Conservation (phyloP, 2,888 invertebrate genomes). For the Cosmorhoe ocellata region DNA sequence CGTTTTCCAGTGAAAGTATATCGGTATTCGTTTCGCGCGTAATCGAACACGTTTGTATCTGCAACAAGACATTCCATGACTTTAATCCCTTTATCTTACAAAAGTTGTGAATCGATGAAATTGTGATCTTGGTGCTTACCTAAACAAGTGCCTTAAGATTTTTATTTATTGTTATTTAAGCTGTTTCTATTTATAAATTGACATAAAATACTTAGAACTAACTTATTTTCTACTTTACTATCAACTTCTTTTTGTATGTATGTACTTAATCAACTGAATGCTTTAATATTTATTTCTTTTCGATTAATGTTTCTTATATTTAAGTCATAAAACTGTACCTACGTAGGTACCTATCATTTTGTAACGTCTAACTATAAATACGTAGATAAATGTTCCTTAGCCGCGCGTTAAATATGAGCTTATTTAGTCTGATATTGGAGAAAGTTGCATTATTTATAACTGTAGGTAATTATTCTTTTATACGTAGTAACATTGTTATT, state of each 20-base stretch:
- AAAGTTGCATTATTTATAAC: constrained; percentile 24
- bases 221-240: constrained; percentile 60
- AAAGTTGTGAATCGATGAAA: constrained; percentile 63
- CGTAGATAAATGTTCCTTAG: constrained; percentile 37
- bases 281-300: constrained; percentile 59
- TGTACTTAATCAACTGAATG: constrained; percentile 36
- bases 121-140: constrained; percentile 80
- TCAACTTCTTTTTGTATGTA: constrained; percentile 38
- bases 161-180: constrained; percentile 80
- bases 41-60: constrained; percentile 39
- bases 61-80: constrained; percentile 73
- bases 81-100: constrained; percentile 60
- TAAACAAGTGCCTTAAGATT: constrained; percentile 79
- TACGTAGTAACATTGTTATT: constrained; percentile 9
- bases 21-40: constrained; percentile 43
- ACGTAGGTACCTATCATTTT: too few species aligned
- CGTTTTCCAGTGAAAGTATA: constrained; percentile 48
- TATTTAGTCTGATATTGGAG: constrained; percentile 23
- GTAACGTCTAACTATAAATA: constrained; percentile 28
- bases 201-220: constrained; percentile 63
- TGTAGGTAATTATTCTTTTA: constrained; percentile 15
- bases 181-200: constrained; percentile 75
- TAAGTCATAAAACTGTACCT: constrained; percentile 27
- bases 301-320: constrained; percentile 43
- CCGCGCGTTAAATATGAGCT: constrained; percentile 37